These are phyloP conservation scores for Dasysyrphus albostriatus DNA, from an alignment of 2,888 invertebrate species.

Conservation along the genomic window DNA sequence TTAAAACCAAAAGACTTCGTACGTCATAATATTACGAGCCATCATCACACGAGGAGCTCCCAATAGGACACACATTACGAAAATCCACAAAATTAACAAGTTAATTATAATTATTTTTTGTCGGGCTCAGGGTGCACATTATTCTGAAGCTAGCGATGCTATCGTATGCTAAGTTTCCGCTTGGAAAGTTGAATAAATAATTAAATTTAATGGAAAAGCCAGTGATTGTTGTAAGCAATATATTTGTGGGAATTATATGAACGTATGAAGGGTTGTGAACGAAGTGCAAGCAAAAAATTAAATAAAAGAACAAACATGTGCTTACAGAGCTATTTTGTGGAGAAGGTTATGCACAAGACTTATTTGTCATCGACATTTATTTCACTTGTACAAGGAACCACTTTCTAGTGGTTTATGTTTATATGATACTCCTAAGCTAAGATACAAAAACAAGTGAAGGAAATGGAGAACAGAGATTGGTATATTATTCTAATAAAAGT, in stretches of 20 bases:
- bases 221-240: constrained; percentile 50
- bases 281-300: not conserved
- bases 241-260: not conserved
- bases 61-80: constrained; percentile 49
- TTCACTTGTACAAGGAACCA: constrained; percentile 16
- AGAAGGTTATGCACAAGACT: constrained; percentile 8
- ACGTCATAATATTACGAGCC: constrained; percentile 33
- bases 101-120: constrained; percentile 56
- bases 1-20: constrained; percentile 18
- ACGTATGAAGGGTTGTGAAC: not conserved
- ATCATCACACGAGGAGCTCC: constrained; percentile 11
- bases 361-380: constrained; percentile 23
- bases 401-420: not conserved
- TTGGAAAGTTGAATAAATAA: constrained; percentile 68
- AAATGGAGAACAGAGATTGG: no score
- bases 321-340: not conserved
- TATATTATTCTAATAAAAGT: constrained; percentile 35
- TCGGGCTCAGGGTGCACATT: constrained; percentile 20
- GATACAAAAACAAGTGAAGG: not conserved
- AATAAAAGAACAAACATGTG: not conserved
- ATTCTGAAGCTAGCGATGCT: not conserved
- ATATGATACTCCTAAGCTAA: not conserved
- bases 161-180: constrained; percentile 43
- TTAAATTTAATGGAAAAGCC: constrained; percentile 57
- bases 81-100: constrained; percentile 64